Evolutionary conservation across 1,140 invertebrate genomes (phyloP), one percentile per base, ranked within the genome.

Genomic region (Trichonephila clavata): DNA sequence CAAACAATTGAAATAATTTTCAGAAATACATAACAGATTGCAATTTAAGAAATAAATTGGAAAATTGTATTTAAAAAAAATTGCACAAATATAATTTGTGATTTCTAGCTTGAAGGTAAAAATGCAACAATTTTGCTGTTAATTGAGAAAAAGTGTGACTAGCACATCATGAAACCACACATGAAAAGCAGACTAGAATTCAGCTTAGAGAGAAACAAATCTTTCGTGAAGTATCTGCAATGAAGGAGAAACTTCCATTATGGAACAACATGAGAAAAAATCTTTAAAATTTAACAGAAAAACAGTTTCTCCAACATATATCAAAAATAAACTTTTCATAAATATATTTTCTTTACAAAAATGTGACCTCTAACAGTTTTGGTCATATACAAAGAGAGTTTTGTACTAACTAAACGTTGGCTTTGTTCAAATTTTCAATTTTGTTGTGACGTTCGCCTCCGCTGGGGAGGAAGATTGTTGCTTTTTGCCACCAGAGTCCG

Each of bases 401-500:
- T 80, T 90, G 77, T 90, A 90, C 68, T 81, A 80, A 90, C 68
- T 80, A 90, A 90, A 90, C n/a, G 39, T 81, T 90, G 89, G 71
- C 89, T 59, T 90, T 63, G 32, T 43, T 77, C 39, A 24, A 60
- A 27, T 90, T 77, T 68, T 65, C 59, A 81, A 16, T 27, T 77
- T 24, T 77, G 88, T 13, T 27, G 50, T 18, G 92, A 92, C 43
- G 86, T 57, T 5, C 90, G n/a, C n/a, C 90, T 21, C 32, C 86
- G 21, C n/a, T 71, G 92, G 10, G 87, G 92, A 3, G 39, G 21
- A 14, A 39, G 32, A 14, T 27, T 61, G 80, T 43, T 65, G 27
- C 97, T 95, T 98, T 94, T 97, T 94, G 97, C 96, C 93, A 99
- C 98, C 97, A 99, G 98, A 50, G 98, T 97, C 94, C 98, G 97